Base-by-base conservation (phyloP, 2,888 invertebrate species). In the Pheosia tremula region DNA sequence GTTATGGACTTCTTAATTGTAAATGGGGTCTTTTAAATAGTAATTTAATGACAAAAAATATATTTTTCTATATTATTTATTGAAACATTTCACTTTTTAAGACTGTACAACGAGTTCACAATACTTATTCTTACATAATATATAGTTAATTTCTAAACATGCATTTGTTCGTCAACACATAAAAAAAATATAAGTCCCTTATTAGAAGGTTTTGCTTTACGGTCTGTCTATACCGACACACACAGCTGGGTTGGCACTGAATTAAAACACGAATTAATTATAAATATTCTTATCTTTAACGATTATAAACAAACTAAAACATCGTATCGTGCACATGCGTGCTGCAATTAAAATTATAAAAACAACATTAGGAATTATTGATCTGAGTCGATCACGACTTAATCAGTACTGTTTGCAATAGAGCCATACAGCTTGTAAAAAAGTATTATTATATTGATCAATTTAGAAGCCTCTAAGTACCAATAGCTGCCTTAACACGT, bases 211-310 rank as follows among this genome's bases (percentile, higher is more conserved):
- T 4, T 47, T 47, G 4, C 11, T 11, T 47, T 47, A 11, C 47
- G n/a, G 4, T n/a, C 4, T 2, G 47, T 45, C 10, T 45, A 10
- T 45, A 45, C 11, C 45, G 45, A 47, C 47, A 47, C 47, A 47
- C 47, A n/a, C 47, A 9, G 47, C 47, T 47, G 9, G 47, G 47
- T 24, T 24, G 8, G 24, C 13, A 50, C 50, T 50, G 24, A 50
- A 50, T 1, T 38, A 38, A 36, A 62, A 64, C 74, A 70, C 67
- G 69, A 65, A 66, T 67, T 68, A 69, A 71, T 74, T 67, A 71
- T 68, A n/a, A 58, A 45, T 52, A 52, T 39, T 58, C 24, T 43
- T 53, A 36, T 43, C 43, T 41, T 13, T n/a, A 38, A 58, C 9
- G 41, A 24, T 57, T 38, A 49, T 52, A 36, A 43, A 53, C 43